Conservation (phyloP, 2,113 vertebrate genomes). For the Anguilla rostrata region DNA sequence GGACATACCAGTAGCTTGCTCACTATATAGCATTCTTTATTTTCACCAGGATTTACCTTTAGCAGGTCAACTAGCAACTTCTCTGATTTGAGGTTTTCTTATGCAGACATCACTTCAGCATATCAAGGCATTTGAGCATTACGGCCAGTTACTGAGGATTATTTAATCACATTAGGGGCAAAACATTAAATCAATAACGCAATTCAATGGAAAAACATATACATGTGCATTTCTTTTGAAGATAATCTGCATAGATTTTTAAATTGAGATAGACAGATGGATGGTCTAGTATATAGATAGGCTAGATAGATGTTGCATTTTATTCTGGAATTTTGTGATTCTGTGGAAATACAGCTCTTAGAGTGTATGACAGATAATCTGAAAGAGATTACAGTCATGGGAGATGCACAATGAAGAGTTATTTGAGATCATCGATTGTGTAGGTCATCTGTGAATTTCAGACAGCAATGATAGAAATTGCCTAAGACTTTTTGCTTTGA, state of each 20-base stretch:
- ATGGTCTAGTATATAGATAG: background rate
- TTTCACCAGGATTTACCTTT: background rate
- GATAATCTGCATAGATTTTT: too few species aligned
- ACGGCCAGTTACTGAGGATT: too few species aligned
- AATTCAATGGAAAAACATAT: too few species aligned
- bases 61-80: background rate
- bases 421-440: background rate
- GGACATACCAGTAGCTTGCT: background rate
- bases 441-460: background rate
- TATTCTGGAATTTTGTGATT: too few species aligned
- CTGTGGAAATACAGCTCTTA: background rate
- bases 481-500: background rate
- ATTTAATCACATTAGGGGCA: too few species aligned
- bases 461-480: background rate
- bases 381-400: background rate
- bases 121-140: too few species aligned
- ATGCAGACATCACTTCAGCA: background rate
- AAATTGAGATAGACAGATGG: too few species aligned
- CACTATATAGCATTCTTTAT: background rate
- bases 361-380: background rate
- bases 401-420: background rate
- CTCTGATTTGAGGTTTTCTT: background rate
- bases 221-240: too few species aligned
- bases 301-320: background rate
- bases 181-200: too few species aligned